These are phyloP conservation scores for Muraenolepis orangiensis DNA, from an alignment of 2,797 vertebrate species.

Conservation along the genomic window DNA sequence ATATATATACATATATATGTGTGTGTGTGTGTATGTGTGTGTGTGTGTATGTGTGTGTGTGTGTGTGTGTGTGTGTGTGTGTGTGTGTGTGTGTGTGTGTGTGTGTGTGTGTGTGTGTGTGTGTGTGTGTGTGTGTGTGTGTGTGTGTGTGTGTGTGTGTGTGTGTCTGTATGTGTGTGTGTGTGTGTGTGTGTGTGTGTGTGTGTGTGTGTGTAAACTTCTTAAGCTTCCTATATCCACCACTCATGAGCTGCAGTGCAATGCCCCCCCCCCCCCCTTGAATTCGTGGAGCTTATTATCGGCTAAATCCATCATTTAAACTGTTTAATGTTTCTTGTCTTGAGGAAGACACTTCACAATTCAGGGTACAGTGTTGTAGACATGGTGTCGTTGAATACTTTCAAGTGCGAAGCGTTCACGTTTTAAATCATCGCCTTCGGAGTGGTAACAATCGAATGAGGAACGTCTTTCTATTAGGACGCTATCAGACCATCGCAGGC, in stretches of 20 bases:
- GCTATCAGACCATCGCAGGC: conserved; percentile 7
- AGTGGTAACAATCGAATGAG: background rate
- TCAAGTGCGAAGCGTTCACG: conserved; percentile 1
- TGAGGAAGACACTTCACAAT: conserved; percentile 19
- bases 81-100: no score
- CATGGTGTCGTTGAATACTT: conserved; percentile 21
- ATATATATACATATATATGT: no score
- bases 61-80: no score
- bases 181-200: no score
- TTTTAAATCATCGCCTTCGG: background rate
- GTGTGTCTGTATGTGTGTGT: no score
- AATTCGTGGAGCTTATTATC: conserved; percentile 24
- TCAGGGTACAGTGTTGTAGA: no score
- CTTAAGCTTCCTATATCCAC: conserved; percentile 26
- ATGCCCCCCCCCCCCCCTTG: no score
- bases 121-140: no score
- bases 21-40: no score
- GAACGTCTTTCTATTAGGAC: background rate
- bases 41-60: no score
- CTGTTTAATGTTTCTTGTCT: conserved; percentile 44
- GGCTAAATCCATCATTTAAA: conserved; percentile 42
- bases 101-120: no score
- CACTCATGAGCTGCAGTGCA: conserved; percentile 25
- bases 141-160: no score
- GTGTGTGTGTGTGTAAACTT: background rate